Conservation (phyloP, 2,888 invertebrate species). For the Apoda limacodes region DNA sequence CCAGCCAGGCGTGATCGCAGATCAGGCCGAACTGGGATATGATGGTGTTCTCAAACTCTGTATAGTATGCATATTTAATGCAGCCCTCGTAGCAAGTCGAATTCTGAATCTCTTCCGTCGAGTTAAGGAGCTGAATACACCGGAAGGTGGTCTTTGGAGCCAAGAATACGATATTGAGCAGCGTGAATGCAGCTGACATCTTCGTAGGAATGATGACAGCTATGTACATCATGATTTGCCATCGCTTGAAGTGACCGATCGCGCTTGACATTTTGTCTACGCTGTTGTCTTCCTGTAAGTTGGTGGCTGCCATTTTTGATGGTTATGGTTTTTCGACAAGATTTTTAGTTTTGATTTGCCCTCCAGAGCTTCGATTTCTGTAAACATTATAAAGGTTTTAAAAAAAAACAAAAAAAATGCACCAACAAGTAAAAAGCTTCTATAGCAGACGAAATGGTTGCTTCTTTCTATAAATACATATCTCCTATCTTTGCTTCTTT, state of each 20-base stretch:
- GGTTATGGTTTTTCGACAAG: too few relatives aligned
- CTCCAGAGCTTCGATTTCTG: too few relatives aligned
- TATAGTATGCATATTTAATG: conserved; percentile 63
- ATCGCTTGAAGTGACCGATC: conserved; percentile 66
- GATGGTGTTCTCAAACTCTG: conserved; percentile 74
- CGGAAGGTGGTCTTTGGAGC: conserved; percentile 69
- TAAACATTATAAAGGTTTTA: too few relatives aligned
- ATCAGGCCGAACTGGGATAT: conserved; percentile 78
- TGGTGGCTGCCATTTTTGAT: too few relatives aligned
- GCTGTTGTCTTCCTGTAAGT: conserved; percentile 6
- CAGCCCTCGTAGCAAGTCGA: conserved; percentile 63
- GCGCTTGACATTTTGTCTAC: conserved; percentile 27
- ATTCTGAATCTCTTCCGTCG: conserved; percentile 33
- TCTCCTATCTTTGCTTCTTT: too few relatives aligned
- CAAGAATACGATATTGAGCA: conserved; percentile 75
- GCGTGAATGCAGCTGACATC: conserved; percentile 78
- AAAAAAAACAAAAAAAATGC: too few relatives aligned
- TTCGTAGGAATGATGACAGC: conserved; percentile 71
- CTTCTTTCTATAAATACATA: too few relatives aligned
- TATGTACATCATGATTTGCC: conserved; percentile 72
- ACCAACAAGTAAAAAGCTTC: too few relatives aligned
- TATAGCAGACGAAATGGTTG: too few relatives aligned
- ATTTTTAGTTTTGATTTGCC: too few relatives aligned
- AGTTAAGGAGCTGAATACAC: conserved; percentile 37
- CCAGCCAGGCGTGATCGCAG: conserved; percentile 70